phyloP scores from a whole-genome alignment of 2,113 vertebrate species.

The Colaptes auratus region DNA sequence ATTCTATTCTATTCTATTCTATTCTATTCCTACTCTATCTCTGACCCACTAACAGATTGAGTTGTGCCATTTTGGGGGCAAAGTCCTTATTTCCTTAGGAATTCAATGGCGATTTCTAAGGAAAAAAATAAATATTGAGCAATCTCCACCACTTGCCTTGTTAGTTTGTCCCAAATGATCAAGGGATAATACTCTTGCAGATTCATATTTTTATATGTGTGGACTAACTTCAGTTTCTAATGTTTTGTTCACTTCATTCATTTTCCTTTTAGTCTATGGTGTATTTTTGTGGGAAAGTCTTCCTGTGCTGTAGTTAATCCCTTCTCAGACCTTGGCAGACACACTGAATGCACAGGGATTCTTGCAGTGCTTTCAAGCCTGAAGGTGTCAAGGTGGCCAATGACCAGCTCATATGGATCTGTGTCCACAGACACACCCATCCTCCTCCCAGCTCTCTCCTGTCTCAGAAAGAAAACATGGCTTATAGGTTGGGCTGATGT shows the following conservation, averaged over 20 bases:
- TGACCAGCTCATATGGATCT: background rate
- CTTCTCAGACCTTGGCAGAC: background rate
- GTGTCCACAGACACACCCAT: background rate
- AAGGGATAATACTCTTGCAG: background rate
- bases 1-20: too few relatives aligned
- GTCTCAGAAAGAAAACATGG: background rate
- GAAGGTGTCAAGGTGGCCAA: background rate
- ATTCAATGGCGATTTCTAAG: background rate
- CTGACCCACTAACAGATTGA: background rate
- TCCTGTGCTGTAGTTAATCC: fast-evolving
- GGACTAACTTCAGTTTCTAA: background rate
- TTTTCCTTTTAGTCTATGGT: background rate
- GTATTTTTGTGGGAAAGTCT: background rate
- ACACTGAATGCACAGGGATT: background rate
- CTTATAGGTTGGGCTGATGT: background rate
- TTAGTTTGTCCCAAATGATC: background rate
- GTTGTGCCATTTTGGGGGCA: background rate
- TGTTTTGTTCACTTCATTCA: background rate
- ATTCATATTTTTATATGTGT: background rate
- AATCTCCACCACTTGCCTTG: background rate
- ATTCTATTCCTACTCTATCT: background rate
- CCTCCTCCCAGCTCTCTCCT: background rate
- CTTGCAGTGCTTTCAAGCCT: background rate
- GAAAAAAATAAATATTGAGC: background rate
- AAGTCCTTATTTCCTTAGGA: background rate